phyloP scores from a whole-genome alignment of 53 echinoderm and acorn worm genomes.

The Actinopyga echinites region DNA sequence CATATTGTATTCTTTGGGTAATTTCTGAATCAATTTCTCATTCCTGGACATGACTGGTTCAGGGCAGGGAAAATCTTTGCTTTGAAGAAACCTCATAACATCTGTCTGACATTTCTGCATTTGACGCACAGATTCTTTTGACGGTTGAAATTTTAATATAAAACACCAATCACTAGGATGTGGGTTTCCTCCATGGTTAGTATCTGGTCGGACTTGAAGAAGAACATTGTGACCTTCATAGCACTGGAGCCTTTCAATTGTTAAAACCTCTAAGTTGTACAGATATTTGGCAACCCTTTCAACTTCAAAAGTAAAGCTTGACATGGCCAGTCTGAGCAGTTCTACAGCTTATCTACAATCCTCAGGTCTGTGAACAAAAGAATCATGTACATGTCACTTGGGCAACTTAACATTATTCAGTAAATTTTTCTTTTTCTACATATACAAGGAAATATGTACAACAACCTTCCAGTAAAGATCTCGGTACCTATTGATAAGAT shows the following conservation, averaged over 20 bases:
- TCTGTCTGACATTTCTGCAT: slow-evolving; percentile 9
- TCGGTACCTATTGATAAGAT: too few relatives aligned
- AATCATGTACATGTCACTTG: too few relatives aligned
- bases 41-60: slow-evolving; percentile 29
- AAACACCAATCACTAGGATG: slow-evolving; percentile 40
- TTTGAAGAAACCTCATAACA: slow-evolving; percentile 45
- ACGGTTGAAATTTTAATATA: slow-evolving; percentile 52
- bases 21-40: slow-evolving; percentile 43
- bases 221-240: slow-evolving; percentile 70
- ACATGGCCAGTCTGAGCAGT: neutral
- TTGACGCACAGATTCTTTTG: slow-evolving; percentile 13
- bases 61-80: slow-evolving; percentile 58
- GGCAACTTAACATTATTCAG: too few relatives aligned
- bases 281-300: neutral
- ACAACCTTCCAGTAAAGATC: too few relatives aligned
- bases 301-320: neutral
- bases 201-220: slow-evolving; percentile 25
- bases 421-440: too few relatives aligned
- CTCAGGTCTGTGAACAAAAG: too few relatives aligned
- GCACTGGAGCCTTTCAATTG: slow-evolving; percentile 49
- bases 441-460: too few relatives aligned
- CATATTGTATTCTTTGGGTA: slow-evolving; percentile 30
- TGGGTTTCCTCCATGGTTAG: neutral
- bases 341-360: too few relatives aligned
- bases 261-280: neutral